Evolutionary conservation across 1,140 invertebrate species (phyloP).

Genomic region (Drosophila bocki): DNA sequence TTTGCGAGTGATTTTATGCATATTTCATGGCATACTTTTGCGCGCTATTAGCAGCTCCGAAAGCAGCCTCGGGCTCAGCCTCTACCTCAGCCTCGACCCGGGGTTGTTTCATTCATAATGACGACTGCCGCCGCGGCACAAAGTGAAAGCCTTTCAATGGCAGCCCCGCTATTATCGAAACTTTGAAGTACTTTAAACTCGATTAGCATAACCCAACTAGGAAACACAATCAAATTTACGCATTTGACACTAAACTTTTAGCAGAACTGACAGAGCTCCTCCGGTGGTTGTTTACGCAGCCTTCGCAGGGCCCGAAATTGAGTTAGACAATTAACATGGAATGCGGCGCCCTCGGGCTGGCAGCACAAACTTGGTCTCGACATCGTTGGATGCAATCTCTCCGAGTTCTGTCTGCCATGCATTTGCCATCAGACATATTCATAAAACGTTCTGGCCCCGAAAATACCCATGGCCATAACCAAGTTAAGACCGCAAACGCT

Average conservation of each 20-base stretch:
- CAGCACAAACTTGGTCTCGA: conserved; percentile 20
- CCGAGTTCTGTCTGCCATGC: conserved; percentile 12
- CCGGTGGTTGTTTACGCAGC: conserved; percentile 19
- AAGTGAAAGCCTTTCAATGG: conserved; percentile 48
- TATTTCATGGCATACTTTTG: conserved; percentile 67
- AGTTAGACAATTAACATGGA: conserved; percentile 77
- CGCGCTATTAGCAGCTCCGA: conserved; percentile 38
- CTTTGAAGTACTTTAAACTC: conserved; percentile 81
- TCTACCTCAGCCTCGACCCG: neutral
- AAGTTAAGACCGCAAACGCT: conserved; percentile 52
- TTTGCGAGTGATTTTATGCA: conserved; percentile 69
- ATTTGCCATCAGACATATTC: conserved; percentile 20
- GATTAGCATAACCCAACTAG: conserved; percentile 79
- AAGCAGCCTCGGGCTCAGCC: conserved; percentile 5
- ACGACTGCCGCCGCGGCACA: conserved; percentile 14
- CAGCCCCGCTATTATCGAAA: conserved; percentile 47
- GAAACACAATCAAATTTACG: conserved; percentile 77
- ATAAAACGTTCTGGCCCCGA: conserved; percentile 44
- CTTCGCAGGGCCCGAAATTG: conserved; percentile 55
- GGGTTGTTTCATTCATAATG: conserved; percentile 38
- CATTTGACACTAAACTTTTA: conserved; percentile 80
- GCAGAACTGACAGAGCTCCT: neutral
- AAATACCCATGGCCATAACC: conserved; percentile 41
- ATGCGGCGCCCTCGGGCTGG: conserved; percentile 27
- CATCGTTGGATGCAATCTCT: conserved; percentile 3